Conservation (phyloP, 2,888 invertebrate genomes). For the Mimachlamys varia region DNA sequence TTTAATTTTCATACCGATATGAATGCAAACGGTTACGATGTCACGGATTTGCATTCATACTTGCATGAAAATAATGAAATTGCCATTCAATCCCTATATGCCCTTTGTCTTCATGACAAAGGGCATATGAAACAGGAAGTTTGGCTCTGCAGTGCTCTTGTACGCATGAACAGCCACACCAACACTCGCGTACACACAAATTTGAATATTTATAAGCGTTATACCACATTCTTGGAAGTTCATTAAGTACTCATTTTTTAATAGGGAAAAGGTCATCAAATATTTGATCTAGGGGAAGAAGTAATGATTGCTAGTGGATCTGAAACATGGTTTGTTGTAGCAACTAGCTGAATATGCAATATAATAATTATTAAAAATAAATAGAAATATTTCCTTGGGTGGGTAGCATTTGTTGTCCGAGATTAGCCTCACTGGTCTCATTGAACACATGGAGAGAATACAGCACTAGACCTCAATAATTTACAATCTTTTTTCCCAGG, state of each 20-base stretch:
- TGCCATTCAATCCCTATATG: too few species aligned
- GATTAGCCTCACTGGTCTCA: background rate
- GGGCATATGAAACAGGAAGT: constrained; percentile 31
- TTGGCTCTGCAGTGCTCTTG: background rate
- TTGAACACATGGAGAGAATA: background rate
- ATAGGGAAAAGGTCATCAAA: too few species aligned
- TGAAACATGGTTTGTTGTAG: background rate
- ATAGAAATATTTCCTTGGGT: background rate
- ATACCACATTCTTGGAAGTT: background rate
- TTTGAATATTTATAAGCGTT: background rate
- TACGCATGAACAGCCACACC: background rate
- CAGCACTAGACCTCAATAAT: constrained; percentile 7
- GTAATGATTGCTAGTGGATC: background rate
- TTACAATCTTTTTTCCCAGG: background rate
- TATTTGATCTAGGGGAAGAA: too few species aligned
- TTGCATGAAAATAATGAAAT: too few species aligned
- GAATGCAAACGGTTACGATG: too few species aligned
- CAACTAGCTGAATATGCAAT: background rate
- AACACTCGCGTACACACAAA: background rate
- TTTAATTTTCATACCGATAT: too few species aligned
- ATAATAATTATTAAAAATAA: background rate
- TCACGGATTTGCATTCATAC: too few species aligned
- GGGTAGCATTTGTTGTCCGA: background rate
- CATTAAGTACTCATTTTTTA: background rate
- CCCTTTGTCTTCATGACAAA: too few species aligned